Percentiles rank a stretch among this genome's conserved stretches.
phyloP scores from a whole-genome alignment of 2,888 invertebrate species.

The Tiliacea aurago region DNA sequence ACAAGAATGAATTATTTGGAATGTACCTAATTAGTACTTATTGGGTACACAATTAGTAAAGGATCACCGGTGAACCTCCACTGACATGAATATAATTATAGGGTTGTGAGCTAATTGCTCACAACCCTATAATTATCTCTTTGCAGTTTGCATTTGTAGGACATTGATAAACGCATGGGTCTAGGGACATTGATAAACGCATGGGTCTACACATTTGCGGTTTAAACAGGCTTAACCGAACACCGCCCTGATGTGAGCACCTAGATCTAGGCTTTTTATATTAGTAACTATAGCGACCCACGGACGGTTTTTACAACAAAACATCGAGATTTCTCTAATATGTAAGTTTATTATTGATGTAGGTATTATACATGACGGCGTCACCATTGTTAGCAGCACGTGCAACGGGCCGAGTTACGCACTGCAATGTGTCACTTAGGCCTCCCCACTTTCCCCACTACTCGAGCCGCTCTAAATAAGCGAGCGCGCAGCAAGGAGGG shows the following conservation, averaged over 20 bases:
- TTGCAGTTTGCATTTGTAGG: constrained; percentile 94
- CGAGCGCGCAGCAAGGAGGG: too few species aligned
- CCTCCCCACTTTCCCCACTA: too few species aligned
- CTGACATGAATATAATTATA: constrained; percentile 94
- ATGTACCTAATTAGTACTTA: constrained; percentile 71
- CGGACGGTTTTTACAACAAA: not conserved
- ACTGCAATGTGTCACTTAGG: too few species aligned
- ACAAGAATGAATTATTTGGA: not conserved
- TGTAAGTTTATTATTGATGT: constrained; percentile 64
- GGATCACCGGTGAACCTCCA: constrained; percentile 95
- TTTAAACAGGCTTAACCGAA: constrained; percentile 95
- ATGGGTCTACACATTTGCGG: constrained; percentile 95
- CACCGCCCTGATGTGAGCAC: constrained; percentile 95
- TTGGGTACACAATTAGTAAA: constrained; percentile 91
- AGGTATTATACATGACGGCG: too few species aligned
- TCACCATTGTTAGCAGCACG: too few species aligned
- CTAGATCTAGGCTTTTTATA: constrained; percentile 2
- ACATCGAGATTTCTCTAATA: not conserved
- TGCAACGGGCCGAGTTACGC: too few species aligned
- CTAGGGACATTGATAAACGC: constrained; percentile 94
- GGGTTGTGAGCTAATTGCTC: constrained; percentile 96
- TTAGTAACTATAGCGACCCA: not conserved
- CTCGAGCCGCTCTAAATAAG: too few species aligned
- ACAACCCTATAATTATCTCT: too few species aligned
- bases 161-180: constrained; percentile 95